phyloP scores from a whole-genome alignment of 2,888 invertebrate species.

The Drosophila pegasa region DNA sequence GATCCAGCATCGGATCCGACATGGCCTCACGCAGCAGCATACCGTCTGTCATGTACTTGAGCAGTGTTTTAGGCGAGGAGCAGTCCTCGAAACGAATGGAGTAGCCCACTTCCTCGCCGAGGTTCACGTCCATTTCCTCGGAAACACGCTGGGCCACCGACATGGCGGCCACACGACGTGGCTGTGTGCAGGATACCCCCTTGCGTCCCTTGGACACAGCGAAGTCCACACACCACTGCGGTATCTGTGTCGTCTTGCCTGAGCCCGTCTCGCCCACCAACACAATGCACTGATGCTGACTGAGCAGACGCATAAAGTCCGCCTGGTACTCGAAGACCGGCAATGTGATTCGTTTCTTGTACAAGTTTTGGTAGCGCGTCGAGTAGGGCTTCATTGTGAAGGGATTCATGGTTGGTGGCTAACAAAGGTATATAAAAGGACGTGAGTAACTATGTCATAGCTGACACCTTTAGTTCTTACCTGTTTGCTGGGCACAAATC shows the following conservation, averaged over 20 bases:
- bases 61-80: conserved; percentile 95
- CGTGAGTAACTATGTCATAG: neutral
- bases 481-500: conserved; percentile 76
- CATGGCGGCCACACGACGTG: conserved; percentile 99
- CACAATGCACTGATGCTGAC: conserved; percentile 96
- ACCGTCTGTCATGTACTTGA: conserved; percentile 99
- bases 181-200: conserved; percentile 98
- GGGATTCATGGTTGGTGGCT: conserved; percentile 88
- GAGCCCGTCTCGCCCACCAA: conserved; percentile 99
- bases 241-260: conserved; percentile 99
- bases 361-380: conserved; percentile 94
- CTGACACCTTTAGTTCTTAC: conserved; percentile 10
- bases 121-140: conserved; percentile 99
- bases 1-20: conserved; percentile 99
- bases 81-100: conserved; percentile 99
- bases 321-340: conserved; percentile 99
- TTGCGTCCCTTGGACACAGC: conserved; percentile 88
- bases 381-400: conserved; percentile 94
- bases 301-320: conserved; percentile 97
- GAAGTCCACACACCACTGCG: conserved; percentile 96
- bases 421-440: neutral
- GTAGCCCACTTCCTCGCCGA: conserved; percentile 97
- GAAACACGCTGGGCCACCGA: conserved; percentile 99
- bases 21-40: conserved; percentile 99
- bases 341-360: conserved; percentile 94